A percentile compares a stretch with the other conserved stretches of the same genome.
Conservation (phyloP, 2,888 invertebrate species). For the Lithophane leautieri region DNA sequence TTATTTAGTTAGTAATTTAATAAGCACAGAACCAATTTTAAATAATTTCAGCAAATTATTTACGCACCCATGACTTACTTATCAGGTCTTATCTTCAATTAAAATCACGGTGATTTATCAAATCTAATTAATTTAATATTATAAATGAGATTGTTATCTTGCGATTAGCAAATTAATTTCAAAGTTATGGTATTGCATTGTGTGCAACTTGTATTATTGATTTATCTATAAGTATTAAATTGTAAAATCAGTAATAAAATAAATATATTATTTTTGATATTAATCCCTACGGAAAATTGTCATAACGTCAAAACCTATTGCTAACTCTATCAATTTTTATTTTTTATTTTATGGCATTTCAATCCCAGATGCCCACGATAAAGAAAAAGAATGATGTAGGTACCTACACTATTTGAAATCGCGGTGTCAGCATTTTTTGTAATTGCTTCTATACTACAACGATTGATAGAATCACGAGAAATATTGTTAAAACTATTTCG, state of each 20-base stretch:
- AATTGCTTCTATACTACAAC: not conserved
- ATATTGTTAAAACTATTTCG: not conserved
- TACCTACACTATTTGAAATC: not conserved
- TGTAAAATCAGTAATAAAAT: not conserved
- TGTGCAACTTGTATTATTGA: not conserved
- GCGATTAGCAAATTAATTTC: not conserved
- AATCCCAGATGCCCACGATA: not conserved
- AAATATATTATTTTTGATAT: too few species aligned
- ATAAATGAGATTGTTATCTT: not conserved
- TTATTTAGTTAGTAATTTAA: not conserved
- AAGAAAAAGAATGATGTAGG: not conserved
- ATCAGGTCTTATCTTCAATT: slow-evolving; percentile 30
- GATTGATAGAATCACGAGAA: not conserved
- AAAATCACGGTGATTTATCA: slow-evolving; percentile 27
- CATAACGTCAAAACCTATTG: not conserved
- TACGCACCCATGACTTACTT: slow-evolving; percentile 1
- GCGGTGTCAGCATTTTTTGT: not conserved
- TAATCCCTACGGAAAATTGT: not conserved
- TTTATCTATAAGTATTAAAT: not conserved
- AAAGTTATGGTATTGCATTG: slow-evolving; percentile 2
- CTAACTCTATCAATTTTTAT: too few species aligned
- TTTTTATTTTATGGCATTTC: not conserved
- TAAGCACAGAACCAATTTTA: not conserved
- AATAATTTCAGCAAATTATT: slow-evolving; percentile 16
- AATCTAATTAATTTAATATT: slow-evolving; percentile 1